phyloP scores from a whole-genome alignment of 2,888 invertebrate species.

The Hybos culiciformis region DNA sequence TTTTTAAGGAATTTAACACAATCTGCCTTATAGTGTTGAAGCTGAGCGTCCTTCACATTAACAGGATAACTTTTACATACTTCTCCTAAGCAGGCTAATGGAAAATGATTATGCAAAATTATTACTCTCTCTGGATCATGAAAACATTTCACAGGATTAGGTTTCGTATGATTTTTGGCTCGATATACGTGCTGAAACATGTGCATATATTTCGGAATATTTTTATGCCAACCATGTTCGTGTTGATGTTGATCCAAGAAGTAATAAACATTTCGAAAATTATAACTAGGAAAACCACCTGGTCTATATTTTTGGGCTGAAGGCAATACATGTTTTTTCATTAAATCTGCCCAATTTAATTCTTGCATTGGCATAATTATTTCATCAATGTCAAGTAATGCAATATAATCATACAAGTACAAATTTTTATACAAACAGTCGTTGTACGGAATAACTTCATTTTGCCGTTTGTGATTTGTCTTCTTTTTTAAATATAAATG shows the following conservation, averaged over 20 bases:
- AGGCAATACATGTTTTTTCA: slow-evolving; percentile 52
- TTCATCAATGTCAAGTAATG: slow-evolving; percentile 84
- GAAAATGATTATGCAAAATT: slow-evolving; percentile 85
- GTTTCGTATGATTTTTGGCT: slow-evolving; percentile 81
- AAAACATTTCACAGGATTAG: slow-evolving; percentile 86
- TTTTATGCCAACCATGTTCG: slow-evolving; percentile 63
- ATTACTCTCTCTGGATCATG: slow-evolving; percentile 82
- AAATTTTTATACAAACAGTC: slow-evolving; percentile 90
- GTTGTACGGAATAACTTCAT: slow-evolving; percentile 91
- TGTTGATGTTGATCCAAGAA: slow-evolving; percentile 78
- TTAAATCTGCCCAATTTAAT: slow-evolving; percentile 59
- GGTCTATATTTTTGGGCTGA: slow-evolving; percentile 40
- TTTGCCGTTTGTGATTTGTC: slow-evolving; percentile 84
- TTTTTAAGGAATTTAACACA: slow-evolving; percentile 80
- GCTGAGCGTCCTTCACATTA: slow-evolving; percentile 66
- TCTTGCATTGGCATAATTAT: slow-evolving; percentile 69
- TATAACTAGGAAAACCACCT: slow-evolving; percentile 51
- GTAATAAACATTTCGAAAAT: slow-evolving; percentile 84
- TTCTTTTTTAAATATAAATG: slow-evolving; percentile 82
- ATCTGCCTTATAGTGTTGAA: slow-evolving; percentile 89
- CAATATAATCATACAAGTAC: slow-evolving; percentile 78
- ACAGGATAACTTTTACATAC: slow-evolving; percentile 74
- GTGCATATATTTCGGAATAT: slow-evolving; percentile 76
- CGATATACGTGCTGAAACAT: slow-evolving; percentile 88
- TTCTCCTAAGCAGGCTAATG: slow-evolving; percentile 73